Base-by-base conservation (phyloP, 92 coral and sea anemone genomes). In the Heteractis magnifica region DNA sequence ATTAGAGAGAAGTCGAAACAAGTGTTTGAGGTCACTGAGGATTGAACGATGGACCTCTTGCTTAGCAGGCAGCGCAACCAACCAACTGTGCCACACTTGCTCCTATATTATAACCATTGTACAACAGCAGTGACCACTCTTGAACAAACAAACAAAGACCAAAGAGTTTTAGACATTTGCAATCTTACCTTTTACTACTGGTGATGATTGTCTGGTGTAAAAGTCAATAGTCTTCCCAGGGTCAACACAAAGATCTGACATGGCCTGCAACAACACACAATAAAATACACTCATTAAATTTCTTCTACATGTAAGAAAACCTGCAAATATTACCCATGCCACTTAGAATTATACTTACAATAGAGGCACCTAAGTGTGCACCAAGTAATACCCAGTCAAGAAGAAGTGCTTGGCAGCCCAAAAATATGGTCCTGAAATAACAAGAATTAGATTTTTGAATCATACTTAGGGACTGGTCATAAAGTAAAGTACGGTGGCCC, bases 201-300 rank as follows among this genome's bases (percentile, higher is more conserved):
- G n/a, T 41, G 73, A 72, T 71, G 85, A 51, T 21, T 52, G 52
- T 26, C 65, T 72, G n/a, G 75, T 13, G 51, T 82, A 82, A 51
- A 82, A 82, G 41, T 72, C 56, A 3, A 82, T 59, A 14, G 86
- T 82, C 56, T 78, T 81, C 58, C 90, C 86, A 56, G 98, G 97
- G 72, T 88, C 77, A 79, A 89, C 86, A 81, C 98, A 95, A 56
- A 95, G 90, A 85, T 95, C 98, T 74, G 97, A 94, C 83, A 92
- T 90, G 51, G 92, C 98, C 98, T 95, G 23, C 6, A 88, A 49
- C 51, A 6, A 56, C 16, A 49, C 14, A 80, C 4, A 64, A 72
- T 5, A 16, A 82, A 51, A 44, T 20, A 60, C 53, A 62, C 14
- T 64, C 44, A 65, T 10, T 49, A 13, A 49, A 9, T 44, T 10